Conservation (phyloP, 2,113 vertebrate species). For the Dromiciops gliroides region DNA sequence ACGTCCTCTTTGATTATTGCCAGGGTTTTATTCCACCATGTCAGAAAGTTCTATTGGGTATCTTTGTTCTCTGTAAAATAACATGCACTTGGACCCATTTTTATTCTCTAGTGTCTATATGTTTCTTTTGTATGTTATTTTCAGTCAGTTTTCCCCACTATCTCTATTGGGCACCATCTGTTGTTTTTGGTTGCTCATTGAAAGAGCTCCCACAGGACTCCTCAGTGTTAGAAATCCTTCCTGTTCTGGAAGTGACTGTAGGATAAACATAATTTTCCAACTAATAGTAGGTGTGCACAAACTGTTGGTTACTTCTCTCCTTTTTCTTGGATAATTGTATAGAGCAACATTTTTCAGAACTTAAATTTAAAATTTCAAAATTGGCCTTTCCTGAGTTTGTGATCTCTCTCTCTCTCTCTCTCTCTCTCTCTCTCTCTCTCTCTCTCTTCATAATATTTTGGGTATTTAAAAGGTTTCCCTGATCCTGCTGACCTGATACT, state of each 20-base stretch:
- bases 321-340: slow-evolving; percentile 22
- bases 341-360: slow-evolving; percentile 13
- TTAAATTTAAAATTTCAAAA: slow-evolving; percentile 4
- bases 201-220: slow-evolving; percentile 75
- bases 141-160: slow-evolving; percentile 70
- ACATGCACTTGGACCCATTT: slow-evolving; percentile 66
- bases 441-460: not conserved
- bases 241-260: slow-evolving; percentile 66
- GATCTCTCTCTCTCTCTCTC: not conserved
- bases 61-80: slow-evolving; percentile 73
- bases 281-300: slow-evolving; percentile 34
- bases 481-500: not conserved
- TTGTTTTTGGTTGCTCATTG: slow-evolving; percentile 77
- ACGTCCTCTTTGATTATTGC: not conserved
- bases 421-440: not conserved
- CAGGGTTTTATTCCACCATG: slow-evolving; percentile 49
- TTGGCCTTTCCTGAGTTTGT: not conserved
- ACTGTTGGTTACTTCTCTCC: not conserved
- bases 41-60: slow-evolving; percentile 74
- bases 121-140: slow-evolving; percentile 71
- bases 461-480: not conserved
- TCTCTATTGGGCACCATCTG: slow-evolving; percentile 70
- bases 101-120: slow-evolving; percentile 71
- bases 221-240: slow-evolving; percentile 66
- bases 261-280: slow-evolving; percentile 32